Evolutionary conservation across 2,113 vertebrate genomes (phyloP), one percentile per base, ranked within the genome.

Genomic region (Crypturellus undulatus): DNA sequence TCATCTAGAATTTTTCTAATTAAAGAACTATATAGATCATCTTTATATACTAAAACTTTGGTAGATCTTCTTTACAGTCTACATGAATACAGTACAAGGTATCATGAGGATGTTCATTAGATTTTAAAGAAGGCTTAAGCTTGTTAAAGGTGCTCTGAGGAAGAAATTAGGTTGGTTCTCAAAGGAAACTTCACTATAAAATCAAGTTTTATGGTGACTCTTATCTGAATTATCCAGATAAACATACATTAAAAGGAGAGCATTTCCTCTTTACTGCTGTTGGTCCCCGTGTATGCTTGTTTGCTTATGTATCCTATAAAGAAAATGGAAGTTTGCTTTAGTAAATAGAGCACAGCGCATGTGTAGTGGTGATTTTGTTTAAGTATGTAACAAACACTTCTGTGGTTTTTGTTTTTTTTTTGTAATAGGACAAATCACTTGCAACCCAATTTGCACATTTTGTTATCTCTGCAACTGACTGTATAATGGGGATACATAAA

Each of bases 11-110:
- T 69, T 88, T 9, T 67, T 87, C 19, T 84, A 16, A 47, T 78
- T 80, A 62, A 86, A 85, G 10, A 3, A 1, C 0, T 4, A 34
- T 1, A 1, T 30, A n/a, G 10, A 34, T 83, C 3, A 10, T 71
- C 32, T 83, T 32, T 73, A 19, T 70, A n/a, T n/a, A n/a, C n/a
- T n/a, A n/a, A n/a, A 38, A 82, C 71, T 82, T 63, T 9, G 58
- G 14, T 40, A 15, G 42, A 25, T 59, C 5, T 26, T 54, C 51
- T 63, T 79, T 72, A 18, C 51, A 68, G 40, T 42, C 22, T 69
- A 6, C 38, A 3, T 88, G 70, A 88, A 36, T 59, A 22, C 6
- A 49, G 9, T 73, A 63, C n/a, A 38, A 24, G 73, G 38, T 73
- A 69, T 83, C 70, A 30, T 77, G 20, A 65, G 34, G 28, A n/a